Conservation (phyloP, 2,888 invertebrate genomes). For the Chymomyza procnemis region DNA sequence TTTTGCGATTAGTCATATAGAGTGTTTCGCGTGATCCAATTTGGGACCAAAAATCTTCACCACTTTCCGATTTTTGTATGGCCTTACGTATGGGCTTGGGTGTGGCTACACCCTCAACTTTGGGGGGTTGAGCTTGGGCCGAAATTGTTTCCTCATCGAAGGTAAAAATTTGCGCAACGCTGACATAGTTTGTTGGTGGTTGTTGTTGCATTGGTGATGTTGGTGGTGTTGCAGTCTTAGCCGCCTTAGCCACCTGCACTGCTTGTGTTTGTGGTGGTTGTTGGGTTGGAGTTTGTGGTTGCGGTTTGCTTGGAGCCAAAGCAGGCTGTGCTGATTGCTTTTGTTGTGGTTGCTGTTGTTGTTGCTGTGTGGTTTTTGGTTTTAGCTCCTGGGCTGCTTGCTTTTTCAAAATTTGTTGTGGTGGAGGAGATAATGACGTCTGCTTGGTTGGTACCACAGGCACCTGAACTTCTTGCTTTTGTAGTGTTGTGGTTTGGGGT, state of each 20-base stretch:
- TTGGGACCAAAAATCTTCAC: constrained; percentile 83
- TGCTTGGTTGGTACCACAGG: neutral
- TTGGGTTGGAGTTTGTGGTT: neutral
- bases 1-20: constrained; percentile 81
- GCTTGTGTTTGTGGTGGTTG: neutral
- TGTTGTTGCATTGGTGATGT: constrained; percentile 18
- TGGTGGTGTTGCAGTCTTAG: constrained; percentile 3
- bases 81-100: constrained; percentile 67
- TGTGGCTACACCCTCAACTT: constrained; percentile 58
- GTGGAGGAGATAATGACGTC: neutral
- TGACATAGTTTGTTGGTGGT: constrained; percentile 25
- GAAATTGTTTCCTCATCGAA: constrained; percentile 50
- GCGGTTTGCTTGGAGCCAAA: neutral
- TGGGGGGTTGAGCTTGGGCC: constrained; percentile 22
- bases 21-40: constrained; percentile 84
- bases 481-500: no score
- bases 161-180: constrained; percentile 61
- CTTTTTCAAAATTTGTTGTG: neutral
- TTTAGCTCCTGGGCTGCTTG: neutral
- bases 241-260: no score
- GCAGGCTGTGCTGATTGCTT: neutral
- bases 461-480: constrained; percentile 8
- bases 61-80: constrained; percentile 74
- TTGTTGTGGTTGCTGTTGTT: constrained; percentile 12
- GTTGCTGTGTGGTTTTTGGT: neutral